Conservation (phyloP, 2,113 vertebrate genomes). For the Acanthisitta chloris region DNA sequence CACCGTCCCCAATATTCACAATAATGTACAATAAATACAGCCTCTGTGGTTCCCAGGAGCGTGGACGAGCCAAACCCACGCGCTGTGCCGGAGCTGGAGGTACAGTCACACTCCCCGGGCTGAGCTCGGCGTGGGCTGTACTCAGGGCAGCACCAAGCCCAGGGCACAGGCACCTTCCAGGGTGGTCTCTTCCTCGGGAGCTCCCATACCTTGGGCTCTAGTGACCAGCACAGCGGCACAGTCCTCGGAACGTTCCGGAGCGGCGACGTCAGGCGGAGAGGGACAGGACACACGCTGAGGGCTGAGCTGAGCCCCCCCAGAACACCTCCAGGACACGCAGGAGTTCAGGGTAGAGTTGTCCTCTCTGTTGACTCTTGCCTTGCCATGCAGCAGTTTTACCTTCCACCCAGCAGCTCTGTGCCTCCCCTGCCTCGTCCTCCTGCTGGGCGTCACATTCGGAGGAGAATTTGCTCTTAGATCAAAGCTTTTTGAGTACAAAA, state of each 20-base stretch:
- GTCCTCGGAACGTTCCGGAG: too few relatives aligned
- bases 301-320: too few relatives aligned
- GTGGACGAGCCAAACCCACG: neutral
- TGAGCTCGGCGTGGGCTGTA: too few relatives aligned
- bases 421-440: neutral
- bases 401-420: rapidly evolving
- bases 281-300: too few relatives aligned
- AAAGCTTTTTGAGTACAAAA: constrained; percentile 27
- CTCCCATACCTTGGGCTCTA: neutral
- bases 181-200: neutral
- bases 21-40: constrained; percentile 71
- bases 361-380: neutral
- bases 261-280: too few relatives aligned
- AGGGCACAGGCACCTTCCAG: neutral
- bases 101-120: neutral
- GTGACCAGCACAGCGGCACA: neutral
- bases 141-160: neutral
- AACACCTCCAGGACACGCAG: too few relatives aligned
- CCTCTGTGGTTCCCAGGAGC: neutral
- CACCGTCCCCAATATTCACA: constrained; percentile 66
- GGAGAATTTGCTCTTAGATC: neutral
- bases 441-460: neutral
- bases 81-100: neutral
- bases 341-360: too few relatives aligned
- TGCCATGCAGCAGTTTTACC: neutral